phyloP scores from a whole-genome alignment of 2,888 invertebrate genomes.

The Margaritifera margaritifera region DNA sequence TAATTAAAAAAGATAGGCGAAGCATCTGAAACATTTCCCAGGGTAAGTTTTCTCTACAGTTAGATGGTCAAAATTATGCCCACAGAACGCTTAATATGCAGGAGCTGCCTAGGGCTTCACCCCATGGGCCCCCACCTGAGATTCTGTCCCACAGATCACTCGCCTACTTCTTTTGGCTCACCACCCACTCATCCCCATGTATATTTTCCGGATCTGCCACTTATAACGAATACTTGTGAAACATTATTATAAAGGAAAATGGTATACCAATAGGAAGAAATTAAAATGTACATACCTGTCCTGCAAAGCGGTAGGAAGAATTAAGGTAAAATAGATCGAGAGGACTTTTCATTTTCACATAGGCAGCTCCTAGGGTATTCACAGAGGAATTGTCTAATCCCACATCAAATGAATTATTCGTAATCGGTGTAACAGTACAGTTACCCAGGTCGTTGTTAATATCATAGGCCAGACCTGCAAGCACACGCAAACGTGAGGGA shows the following conservation, averaged over 20 bases:
- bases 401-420: conserved; percentile 37
- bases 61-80: too few relatives aligned
- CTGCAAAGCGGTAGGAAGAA: conserved; percentile 53
- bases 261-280: neutral
- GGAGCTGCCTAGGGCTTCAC: too few relatives aligned
- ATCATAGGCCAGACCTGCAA: conserved; percentile 57
- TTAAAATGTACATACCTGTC: conserved; percentile 46
- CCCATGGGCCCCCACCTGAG: too few relatives aligned
- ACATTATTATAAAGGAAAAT: neutral
- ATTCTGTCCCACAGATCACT: too few relatives aligned
- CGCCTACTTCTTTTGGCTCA: too few relatives aligned
- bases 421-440: conserved; percentile 54
- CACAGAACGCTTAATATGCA: too few relatives aligned
- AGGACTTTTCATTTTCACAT: conserved; percentile 52
- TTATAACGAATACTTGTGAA: neutral
- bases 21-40: too few relatives aligned
- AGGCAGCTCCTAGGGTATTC: conserved; percentile 28
- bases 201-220: too few relatives aligned
- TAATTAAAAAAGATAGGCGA: too few relatives aligned
- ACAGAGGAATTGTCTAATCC: conserved; percentile 14
- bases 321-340: conserved; percentile 55
- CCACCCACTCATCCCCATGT: too few relatives aligned
- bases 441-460: conserved; percentile 58
- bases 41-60: too few relatives aligned
- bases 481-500: neutral